phyloP scores from a whole-genome alignment of 2,888 invertebrate species.

The Galeruca laticollis region DNA sequence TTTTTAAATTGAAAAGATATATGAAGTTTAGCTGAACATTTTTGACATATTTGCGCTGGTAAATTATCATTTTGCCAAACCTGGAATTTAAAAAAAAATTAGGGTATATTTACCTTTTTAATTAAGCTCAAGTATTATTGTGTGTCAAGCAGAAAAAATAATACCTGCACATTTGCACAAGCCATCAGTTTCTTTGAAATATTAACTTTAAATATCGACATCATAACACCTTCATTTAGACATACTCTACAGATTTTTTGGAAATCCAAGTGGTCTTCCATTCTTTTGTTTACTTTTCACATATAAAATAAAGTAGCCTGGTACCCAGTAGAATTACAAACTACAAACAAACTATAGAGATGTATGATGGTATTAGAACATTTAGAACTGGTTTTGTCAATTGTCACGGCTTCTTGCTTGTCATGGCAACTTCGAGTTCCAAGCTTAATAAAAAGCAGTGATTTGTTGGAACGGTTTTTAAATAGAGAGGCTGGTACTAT shows the following conservation, averaged over 20 bases:
- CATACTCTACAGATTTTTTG: constrained; percentile 66
- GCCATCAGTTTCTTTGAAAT: constrained; percentile 67
- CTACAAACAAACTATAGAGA: no score
- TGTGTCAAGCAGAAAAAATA: neutral
- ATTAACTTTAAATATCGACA: constrained; percentile 67
- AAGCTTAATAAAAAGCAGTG: no score
- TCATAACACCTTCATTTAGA: constrained; percentile 64
- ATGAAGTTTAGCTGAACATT: constrained; percentile 66
- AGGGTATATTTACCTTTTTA: neutral
- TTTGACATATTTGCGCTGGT: constrained; percentile 66
- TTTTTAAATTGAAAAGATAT: constrained; percentile 68
- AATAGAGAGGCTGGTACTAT: no score
- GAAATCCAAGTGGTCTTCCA: constrained; percentile 57
- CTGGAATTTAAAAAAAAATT: constrained; percentile 50
- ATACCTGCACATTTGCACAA: constrained; percentile 66
- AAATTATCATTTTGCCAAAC: constrained; percentile 68
- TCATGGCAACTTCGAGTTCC: no score
- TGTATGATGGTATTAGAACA: no score
- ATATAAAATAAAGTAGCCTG: neutral
- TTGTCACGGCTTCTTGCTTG: no score
- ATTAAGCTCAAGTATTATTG: no score
- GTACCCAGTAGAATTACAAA: neutral
- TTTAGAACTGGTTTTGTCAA: no score
- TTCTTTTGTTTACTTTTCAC: constrained; percentile 25
- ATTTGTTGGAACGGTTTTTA: no score